Percentiles rank a stretch among this genome's conserved stretches.
phyloP scores from a whole-genome alignment of 2,888 invertebrate species.

The Protodeltote pygarga region DNA sequence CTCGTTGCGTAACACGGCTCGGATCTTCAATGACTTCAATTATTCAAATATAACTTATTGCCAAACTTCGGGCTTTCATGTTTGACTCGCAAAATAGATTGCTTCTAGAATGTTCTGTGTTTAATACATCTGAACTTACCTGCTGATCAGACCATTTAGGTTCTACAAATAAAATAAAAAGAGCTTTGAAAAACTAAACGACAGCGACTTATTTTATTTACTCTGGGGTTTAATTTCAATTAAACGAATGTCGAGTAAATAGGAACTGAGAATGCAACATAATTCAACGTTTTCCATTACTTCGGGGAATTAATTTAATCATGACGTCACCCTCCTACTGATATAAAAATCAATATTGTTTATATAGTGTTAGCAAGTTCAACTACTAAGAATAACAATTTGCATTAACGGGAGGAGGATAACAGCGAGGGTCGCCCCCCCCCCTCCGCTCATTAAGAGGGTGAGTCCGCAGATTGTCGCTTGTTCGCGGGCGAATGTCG shows the following conservation, averaged over 20 bases:
- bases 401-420: constrained; percentile 21
- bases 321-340: constrained; percentile 9
- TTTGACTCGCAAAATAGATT: constrained; percentile 12
- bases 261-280: constrained; percentile 3
- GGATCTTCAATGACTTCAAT: constrained; percentile 42
- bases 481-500: constrained; percentile 42
- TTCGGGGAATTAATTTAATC: constrained; percentile 10
- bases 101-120: not conserved
- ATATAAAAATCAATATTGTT: constrained; percentile 31
- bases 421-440: too few relatives aligned
- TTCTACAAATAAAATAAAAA: not conserved
- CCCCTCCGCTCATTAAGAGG: constrained; percentile 33
- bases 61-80: constrained; percentile 19
- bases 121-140: not conserved
- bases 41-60: constrained; percentile 53
- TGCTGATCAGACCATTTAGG: too few relatives aligned
- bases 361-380: constrained; percentile 9
- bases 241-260: constrained; percentile 5
- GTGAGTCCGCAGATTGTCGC: constrained; percentile 52
- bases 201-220: constrained; percentile 4
- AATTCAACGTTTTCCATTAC: not conserved
- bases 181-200: not conserved
- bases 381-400: constrained; percentile 33
- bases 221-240: too few relatives aligned
- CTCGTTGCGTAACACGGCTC: constrained; percentile 17